Percentiles rank a stretch among this genome's conserved stretches.
Evolutionary conservation across 2,113 vertebrate genomes (phyloP).

Genomic region (Xenopus tropicalis): DNA sequence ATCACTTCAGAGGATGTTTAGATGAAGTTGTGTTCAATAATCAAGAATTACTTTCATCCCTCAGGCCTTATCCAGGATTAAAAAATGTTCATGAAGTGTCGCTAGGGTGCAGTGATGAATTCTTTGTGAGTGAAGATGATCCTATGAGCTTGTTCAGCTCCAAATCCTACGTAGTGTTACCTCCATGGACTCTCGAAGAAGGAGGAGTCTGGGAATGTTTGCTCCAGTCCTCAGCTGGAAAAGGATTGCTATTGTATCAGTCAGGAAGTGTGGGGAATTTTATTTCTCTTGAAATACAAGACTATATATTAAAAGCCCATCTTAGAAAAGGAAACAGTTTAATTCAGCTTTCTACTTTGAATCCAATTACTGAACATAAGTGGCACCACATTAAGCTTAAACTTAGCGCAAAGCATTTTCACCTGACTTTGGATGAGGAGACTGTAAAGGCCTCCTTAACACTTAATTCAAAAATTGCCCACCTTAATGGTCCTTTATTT

Average conservation of each 20-base stretch:
- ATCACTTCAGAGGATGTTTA: constrained; percentile 78
- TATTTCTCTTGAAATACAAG: constrained; percentile 78
- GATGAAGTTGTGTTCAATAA: constrained; percentile 79
- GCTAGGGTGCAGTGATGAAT: constrained; percentile 82
- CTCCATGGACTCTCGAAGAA: constrained; percentile 60
- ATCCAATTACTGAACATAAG: constrained; percentile 68
- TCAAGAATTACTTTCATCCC: constrained; percentile 71
- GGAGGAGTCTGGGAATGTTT: constrained; percentile 67
- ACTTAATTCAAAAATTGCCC: constrained; percentile 56
- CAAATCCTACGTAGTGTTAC: constrained; percentile 76
- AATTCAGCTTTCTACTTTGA: constrained; percentile 66
- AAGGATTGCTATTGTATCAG: constrained; percentile 79
- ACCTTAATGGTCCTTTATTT: constrained; percentile 72
- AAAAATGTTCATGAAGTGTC: constrained; percentile 82
- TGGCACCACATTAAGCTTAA: constrained; percentile 76
- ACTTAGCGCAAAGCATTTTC: constrained; percentile 67
- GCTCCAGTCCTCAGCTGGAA: constrained; percentile 69
- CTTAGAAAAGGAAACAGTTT: constrained; percentile 63
- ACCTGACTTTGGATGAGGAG: constrained; percentile 74
- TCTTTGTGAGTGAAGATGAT: constrained; percentile 79
- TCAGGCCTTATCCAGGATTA: constrained; percentile 76
- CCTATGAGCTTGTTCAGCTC: constrained; percentile 90
- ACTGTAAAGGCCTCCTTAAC: constrained; percentile 63
- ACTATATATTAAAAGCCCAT: constrained; percentile 69
- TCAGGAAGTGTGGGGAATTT: constrained; percentile 73